Conservation (phyloP, 2,888 invertebrate genomes). For the Pandemis cinnamomeana region DNA sequence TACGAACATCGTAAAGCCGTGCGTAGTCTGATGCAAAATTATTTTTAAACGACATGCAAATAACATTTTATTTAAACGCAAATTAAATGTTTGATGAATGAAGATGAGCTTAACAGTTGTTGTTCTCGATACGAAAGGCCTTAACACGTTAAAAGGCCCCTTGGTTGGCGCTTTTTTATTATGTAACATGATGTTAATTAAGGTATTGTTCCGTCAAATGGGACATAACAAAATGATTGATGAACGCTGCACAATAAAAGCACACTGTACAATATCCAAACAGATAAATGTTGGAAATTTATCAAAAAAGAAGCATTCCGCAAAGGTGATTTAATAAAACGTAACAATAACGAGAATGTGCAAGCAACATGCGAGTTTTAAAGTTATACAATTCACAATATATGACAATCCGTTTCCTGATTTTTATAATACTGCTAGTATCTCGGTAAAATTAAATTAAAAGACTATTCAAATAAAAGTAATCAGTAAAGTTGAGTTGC, state of each 20-base stretch:
- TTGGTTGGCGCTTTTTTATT: constrained; percentile 34
- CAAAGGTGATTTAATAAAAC: constrained; percentile 58
- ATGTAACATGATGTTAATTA: constrained; percentile 40
- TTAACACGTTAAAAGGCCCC: constrained; percentile 35
- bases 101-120: constrained; percentile 55
- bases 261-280: constrained; percentile 54
- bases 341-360: constrained; percentile 61
- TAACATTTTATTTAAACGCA: constrained; percentile 76
- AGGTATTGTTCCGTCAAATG: constrained; percentile 29
- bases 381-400: background rate
- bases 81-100: constrained; percentile 74
- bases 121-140: constrained; percentile 30
- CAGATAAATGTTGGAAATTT: constrained; percentile 13
- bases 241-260: constrained; percentile 75
- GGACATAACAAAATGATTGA: constrained; percentile 52
- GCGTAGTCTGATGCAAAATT: constrained; percentile 79
- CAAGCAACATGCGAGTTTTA: constrained; percentile 72
- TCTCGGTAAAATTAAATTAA: background rate
- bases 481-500: background rate
- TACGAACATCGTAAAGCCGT: constrained; percentile 83
- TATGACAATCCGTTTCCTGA: background rate
- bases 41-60: constrained; percentile 78
- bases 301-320: constrained; percentile 61
- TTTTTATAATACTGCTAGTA: background rate
- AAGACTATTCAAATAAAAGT: background rate